Percentiles rank a stretch among this genome's conserved stretches.
Conservation (phyloP, 2,888 invertebrate species). For the Nemoura dubitans region DNA sequence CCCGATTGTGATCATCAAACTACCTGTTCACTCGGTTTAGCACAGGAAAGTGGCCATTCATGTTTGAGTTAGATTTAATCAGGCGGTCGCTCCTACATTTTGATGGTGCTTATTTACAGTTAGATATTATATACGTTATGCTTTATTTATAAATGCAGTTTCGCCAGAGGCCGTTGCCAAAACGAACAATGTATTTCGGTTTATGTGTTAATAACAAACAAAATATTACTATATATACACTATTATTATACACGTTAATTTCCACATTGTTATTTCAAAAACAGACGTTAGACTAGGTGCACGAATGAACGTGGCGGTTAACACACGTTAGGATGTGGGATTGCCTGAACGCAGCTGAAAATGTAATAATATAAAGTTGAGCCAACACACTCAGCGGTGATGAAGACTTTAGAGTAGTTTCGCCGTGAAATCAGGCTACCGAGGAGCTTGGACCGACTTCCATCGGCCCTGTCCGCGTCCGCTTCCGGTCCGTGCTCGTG, state of each 20-base stretch:
- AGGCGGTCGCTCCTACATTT: not conserved
- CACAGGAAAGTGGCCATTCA: not conserved
- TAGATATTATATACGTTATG: not conserved
- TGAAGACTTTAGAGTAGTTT: too few species aligned
- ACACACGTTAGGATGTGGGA: too few species aligned
- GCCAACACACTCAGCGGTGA: too few species aligned
- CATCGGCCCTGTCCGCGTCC: not conserved
- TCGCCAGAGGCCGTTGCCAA: not conserved
- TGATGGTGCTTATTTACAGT: not conserved
- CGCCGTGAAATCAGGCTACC: too few species aligned
- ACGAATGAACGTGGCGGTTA: too few species aligned
- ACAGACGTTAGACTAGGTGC: not conserved
- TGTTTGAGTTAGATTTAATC: slow-evolving; percentile 12
- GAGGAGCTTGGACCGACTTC: too few species aligned
- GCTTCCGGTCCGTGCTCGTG: not conserved
- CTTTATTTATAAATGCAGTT: not conserved
- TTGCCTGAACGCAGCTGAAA: too few species aligned
- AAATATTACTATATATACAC: not conserved
- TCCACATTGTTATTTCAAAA: slow-evolving; percentile 2
- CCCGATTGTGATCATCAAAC: not conserved
- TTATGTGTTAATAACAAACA: not conserved
- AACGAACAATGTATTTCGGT: not conserved
- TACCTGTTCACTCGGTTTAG: not conserved
- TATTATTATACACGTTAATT: not conserved
- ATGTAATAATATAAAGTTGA: too few species aligned